phyloP scores from a whole-genome alignment of 2,113 vertebrate species.

The Eulemur macaco region DNA sequence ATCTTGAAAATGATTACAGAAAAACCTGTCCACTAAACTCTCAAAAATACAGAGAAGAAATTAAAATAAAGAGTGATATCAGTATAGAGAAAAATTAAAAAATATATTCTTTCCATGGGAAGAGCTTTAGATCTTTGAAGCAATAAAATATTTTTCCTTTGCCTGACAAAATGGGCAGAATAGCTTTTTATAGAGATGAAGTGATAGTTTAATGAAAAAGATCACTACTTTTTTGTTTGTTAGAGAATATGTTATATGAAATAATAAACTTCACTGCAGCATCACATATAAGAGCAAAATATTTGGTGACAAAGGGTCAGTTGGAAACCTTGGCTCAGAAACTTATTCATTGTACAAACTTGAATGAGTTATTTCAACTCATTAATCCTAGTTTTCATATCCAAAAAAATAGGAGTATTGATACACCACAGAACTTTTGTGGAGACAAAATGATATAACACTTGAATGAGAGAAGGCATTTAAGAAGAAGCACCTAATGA shows the following conservation, averaged over 20 bases:
- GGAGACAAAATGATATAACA: neutral
- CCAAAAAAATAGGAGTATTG: constrained; percentile 40
- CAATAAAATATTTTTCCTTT: constrained; percentile 9
- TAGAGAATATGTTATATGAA: neutral
- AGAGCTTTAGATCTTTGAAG: neutral
- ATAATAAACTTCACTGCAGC: neutral
- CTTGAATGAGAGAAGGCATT: neutral
- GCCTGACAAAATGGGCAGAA: neutral
- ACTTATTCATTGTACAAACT: neutral
- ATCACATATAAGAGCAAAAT: neutral
- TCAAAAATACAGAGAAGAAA: neutral
- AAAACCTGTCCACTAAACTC: neutral
- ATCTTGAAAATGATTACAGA: neutral
- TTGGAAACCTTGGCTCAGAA: neutral
- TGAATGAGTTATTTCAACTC: constrained; percentile 22
- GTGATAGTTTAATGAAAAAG: neutral
- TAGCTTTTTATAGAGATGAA: neutral
- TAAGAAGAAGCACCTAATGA: neutral
- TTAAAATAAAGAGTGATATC: neutral
- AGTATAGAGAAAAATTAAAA: no score
- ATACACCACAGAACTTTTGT: neutral
- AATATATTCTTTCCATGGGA: neutral
- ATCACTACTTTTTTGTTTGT: neutral
- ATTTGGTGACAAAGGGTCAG: neutral
- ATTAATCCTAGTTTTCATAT: constrained; percentile 22